Evolutionary conservation across 2,797 vertebrate genomes (phyloP), one percentile per base, ranked within the genome.

Genomic region (Helostoma temminkii): DNA sequence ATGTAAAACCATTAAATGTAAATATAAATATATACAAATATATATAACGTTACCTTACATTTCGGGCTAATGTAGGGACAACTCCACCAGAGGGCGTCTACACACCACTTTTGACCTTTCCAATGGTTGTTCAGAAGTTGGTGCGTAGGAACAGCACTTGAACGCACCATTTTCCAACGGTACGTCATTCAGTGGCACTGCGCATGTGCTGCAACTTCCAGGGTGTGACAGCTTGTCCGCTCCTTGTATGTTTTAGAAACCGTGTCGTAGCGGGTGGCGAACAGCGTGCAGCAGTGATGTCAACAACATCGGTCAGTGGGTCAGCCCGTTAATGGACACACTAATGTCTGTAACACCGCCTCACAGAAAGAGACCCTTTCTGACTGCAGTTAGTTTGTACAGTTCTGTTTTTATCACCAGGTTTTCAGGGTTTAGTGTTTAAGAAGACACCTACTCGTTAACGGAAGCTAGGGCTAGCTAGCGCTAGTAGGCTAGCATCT

Each of bases 281-380:
- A 18, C 72, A 45, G 81, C 84, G 78, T 83, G 83, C 25, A 74
- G 72, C 73, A 7, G 75, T 57, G 80, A 88, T 89, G 90, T 88
- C 88, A 90, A 86, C 85, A 87, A 78, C 79, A 46, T 26, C 54
- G 85, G 78, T 80, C 75, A 85, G 76, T 85, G 80, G 81, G 81
- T 89, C 88, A 89, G 71, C 57, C 3, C 22, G 7, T 34, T 45
- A 37, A 41, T 43, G 14, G 24, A 46, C 8, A 32, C 15, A 22
- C 11, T 54, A 2, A 2, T n/a, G 1, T 1, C 1, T 0, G 3
- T 28, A 3, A 26, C 16, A 1, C 12, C 30, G 0, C 6, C 19
- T n/a, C 36, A 3, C 3, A 2, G 5, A 25, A 5, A 18, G 0
- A 9, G 5, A 18, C 18, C 3, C 0, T 8, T 15, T 7, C 4